Conservation (phyloP, 64 coral and sea anemone genomes). For the Cladopsammia gracilis region DNA sequence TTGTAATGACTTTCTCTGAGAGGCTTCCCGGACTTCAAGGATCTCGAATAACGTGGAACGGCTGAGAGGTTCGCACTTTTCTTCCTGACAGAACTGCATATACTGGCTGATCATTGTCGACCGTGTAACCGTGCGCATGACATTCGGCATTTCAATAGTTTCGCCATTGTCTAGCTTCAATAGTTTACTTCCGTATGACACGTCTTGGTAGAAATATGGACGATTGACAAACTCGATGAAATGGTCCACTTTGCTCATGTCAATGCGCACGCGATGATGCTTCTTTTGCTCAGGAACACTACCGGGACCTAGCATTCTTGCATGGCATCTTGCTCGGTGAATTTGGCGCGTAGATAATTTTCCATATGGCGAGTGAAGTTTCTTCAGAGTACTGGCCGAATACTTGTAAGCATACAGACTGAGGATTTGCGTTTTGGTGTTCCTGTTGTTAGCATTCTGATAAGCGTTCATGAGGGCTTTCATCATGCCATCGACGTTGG, state of each 20-base stretch:
- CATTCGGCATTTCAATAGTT: background rate
- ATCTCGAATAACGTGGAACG: too few species aligned
- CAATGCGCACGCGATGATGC: constrained; percentile 16
- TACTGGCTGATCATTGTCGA: background rate
- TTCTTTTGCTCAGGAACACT: background rate
- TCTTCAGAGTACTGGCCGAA: constrained; percentile 43
- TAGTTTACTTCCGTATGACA: background rate
- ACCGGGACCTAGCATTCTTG: background rate
- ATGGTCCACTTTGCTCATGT: constrained; percentile 23
- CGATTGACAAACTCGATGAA: background rate
- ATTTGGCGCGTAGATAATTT: background rate
- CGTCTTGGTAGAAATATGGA: too few species aligned
- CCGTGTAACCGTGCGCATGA: background rate
- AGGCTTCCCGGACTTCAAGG: background rate
- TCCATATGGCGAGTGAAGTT: background rate
- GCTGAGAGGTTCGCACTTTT: too few species aligned
- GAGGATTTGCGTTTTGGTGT: constrained; percentile 44
- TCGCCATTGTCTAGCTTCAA: background rate
- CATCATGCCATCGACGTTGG: background rate
- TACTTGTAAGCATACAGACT: constrained; percentile 54
- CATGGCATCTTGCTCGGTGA: background rate
- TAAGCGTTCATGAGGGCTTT: background rate
- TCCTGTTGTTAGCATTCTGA: background rate
- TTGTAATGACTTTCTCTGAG: too few species aligned
- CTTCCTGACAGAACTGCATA: background rate